phyloP scores from a whole-genome alignment of 2,797 vertebrate genomes.

The Esox masquinongy region DNA sequence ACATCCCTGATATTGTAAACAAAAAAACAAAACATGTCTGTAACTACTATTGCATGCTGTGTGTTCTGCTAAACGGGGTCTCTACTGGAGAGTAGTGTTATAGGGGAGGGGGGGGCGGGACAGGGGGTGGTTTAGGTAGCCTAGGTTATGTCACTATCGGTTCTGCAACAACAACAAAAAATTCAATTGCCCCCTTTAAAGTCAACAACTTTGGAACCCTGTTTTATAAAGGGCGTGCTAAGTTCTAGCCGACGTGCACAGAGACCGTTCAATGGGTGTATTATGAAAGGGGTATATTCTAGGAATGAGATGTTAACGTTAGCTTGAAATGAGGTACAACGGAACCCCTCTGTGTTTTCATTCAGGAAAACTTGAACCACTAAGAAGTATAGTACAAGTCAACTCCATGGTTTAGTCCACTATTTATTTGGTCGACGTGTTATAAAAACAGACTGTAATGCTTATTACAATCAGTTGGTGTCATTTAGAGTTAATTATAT shows the following conservation, averaged over 20 bases:
- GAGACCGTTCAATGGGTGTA: constrained; percentile 27
- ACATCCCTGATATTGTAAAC: constrained; percentile 53
- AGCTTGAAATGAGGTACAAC: background rate
- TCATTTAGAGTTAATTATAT: background rate
- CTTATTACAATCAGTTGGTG: constrained; percentile 14
- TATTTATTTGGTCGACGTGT: background rate
- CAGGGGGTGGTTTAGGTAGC: background rate
- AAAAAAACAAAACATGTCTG: constrained; percentile 58
- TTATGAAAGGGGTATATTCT: constrained; percentile 2
- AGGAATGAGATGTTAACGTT: constrained; percentile 9
- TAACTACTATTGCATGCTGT: constrained; percentile 82
- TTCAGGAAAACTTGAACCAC: constrained; percentile 2
- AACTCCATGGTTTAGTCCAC: background rate
- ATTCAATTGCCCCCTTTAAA: constrained; percentile 48
- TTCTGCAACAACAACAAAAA: constrained; percentile 61
- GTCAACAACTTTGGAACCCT: constrained; percentile 45
- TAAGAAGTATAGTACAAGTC: background rate
- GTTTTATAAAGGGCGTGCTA: constrained; percentile 39
- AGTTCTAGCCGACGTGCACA: constrained; percentile 20
- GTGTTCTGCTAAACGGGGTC: constrained; percentile 82
- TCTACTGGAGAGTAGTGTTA: constrained; percentile 78
- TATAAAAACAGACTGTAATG: background rate
- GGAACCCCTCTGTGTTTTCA: constrained; percentile 4
- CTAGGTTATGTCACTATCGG: constrained; percentile 64
- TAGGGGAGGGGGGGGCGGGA: constrained; percentile 27